A percentile compares a stretch with the other conserved stretches of the same genome.
Evolutionary conservation across 2,888 invertebrate species (phyloP).

Genomic region (Erebia epiphron): DNA sequence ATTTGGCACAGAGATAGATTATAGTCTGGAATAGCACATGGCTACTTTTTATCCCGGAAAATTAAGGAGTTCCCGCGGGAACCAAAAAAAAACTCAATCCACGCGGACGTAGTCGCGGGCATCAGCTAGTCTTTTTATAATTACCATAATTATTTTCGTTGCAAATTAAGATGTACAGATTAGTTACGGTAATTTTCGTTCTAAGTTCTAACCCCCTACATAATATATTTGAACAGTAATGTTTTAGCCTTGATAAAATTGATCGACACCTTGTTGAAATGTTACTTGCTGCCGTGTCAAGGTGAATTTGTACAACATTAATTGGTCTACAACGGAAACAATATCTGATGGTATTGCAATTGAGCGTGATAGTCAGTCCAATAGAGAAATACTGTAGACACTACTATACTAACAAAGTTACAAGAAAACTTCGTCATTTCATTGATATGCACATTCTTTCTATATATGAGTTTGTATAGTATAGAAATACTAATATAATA

Average conservation of each 20-base stretch:
- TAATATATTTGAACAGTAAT: background rate
- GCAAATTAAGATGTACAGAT: no score
- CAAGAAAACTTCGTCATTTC: background rate
- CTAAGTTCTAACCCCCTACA: background rate
- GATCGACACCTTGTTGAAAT: conserved; percentile 59
- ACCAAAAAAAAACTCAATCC: no score
- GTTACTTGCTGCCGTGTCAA: conserved; percentile 58
- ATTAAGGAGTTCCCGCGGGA: no score
- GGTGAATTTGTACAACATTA: conserved; percentile 42
- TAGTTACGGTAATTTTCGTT: background rate
- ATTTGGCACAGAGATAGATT: no score
- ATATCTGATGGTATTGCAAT: conserved; percentile 18
- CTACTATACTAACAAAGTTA: background rate
- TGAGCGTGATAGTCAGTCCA: background rate
- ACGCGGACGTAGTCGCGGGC: no score
- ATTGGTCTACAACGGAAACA: conserved; percentile 28
- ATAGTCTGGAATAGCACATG: no score
- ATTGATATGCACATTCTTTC: background rate
- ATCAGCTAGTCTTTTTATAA: no score
- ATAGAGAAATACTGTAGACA: background rate
- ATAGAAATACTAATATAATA: no score
- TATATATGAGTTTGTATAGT: no score
- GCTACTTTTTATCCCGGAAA: no score
- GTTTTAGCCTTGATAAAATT: conserved; percentile 46
- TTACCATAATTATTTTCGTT: no score